Base-by-base conservation (phyloP, 2,888 invertebrate species). In the Chironomus riparius region DNA sequence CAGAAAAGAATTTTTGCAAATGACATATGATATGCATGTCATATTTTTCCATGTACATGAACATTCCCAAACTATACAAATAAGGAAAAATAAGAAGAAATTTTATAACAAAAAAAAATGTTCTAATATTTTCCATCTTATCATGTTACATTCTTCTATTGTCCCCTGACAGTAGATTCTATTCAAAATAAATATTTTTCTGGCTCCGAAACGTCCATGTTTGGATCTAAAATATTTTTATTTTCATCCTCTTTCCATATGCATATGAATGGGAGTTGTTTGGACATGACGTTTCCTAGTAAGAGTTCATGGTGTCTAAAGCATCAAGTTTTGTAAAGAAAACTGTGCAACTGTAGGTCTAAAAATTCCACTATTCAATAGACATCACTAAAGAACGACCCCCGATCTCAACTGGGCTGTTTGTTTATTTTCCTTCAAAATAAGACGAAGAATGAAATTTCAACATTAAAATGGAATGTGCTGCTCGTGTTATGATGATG, bases 21-120 rank as follows among this genome's bases (percentile, higher is more conserved):
- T 65, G 65, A 65, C 65, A 65, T 24, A 65, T 22, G 65, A 65
- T 65, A 65, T 65, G 65, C 65, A 65, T 65, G 65, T 65, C 65
- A 65, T 65, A 65, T 65, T 65, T 65, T 56, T 65, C 18, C 65
- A 65, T 65, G 24, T 65, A 12, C n/a, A 65, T 56, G 56, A 21
- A 65, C 18, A 24, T 65, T 22, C 65, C 65, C 21, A 65, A 65
- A 65, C 21, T 65, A 24, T 21, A 65, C 21, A 24, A 12, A 65
- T 38, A 38, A 38, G 7, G 2, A 38, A 10, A 2, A 38, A 38
- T 10, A 38, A 38, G 38, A 38, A 38, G 38, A 38, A 38, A 38
- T 38, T 38, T 7, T 38, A 38, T 38, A 38, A 38, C 38, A 38
- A 38, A 38, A 38, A 28, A 38, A 22, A 21, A 21, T 65, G 56